Evolutionary conservation across 2,113 vertebrate species (phyloP).

Genomic region (Antechinus flavipes): DNA sequence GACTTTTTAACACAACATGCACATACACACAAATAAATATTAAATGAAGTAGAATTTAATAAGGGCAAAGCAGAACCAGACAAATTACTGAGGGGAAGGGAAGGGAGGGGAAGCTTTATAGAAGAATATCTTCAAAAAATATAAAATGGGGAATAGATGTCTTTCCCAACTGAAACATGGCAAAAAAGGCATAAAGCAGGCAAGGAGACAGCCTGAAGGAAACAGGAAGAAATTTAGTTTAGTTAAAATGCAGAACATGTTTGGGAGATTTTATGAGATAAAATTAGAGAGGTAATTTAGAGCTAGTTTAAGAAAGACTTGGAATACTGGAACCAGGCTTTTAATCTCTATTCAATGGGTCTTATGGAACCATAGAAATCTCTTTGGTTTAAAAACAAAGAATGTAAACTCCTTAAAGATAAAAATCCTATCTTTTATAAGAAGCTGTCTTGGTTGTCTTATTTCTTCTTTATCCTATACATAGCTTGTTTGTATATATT

Average conservation of each 20-base stretch:
- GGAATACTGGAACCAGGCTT: neutral
- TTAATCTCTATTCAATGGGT: neutral
- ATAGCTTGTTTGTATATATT: neutral
- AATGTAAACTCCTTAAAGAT: neutral
- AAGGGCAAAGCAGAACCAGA: neutral
- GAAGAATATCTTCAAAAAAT: neutral
- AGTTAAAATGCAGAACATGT: neutral
- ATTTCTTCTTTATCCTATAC: neutral
- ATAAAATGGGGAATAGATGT: neutral
- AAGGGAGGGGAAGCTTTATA: neutral
- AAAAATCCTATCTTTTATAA: neutral
- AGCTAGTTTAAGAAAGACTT: neutral
- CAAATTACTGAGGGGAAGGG: neutral
- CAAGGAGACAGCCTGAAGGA: neutral
- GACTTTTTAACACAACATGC: neutral
- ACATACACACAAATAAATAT: neutral
- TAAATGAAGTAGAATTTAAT: neutral
- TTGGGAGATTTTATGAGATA: neutral
- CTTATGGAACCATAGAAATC: neutral
- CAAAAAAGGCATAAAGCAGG: neutral
- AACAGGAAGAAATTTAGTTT: neutral
- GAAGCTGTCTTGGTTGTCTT: too few species aligned
- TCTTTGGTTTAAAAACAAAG: neutral
- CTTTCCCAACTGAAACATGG: neutral
- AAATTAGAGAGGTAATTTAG: neutral